These are phyloP conservation scores for Agelaius phoeniceus DNA, from an alignment of 2,113 vertebrate genomes.

Conservation along the genomic window DNA sequence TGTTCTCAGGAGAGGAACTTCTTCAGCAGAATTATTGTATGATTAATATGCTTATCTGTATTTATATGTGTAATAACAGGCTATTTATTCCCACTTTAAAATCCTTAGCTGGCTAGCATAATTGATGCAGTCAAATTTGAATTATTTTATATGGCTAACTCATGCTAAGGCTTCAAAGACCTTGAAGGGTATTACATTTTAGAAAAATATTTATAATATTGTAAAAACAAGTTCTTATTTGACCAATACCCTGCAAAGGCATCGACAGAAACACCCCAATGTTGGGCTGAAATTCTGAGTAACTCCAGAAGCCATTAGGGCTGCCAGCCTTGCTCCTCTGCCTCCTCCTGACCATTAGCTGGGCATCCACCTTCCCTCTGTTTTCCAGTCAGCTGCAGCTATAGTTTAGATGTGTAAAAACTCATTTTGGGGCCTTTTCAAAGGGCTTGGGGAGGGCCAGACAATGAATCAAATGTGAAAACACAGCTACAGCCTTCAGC, in stretches of 20 bases:
- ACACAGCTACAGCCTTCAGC: neutral
- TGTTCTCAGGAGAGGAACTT: neutral
- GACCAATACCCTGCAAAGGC: neutral
- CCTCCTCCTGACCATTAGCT: neutral
- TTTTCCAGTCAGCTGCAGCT: neutral
- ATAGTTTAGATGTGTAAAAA: neutral
- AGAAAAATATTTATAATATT: neutral
- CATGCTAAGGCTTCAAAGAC: neutral
- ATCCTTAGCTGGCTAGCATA: neutral
- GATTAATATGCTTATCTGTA: neutral
- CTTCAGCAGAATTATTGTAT: neutral
- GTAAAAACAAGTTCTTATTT: neutral
- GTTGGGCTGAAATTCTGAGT: neutral
- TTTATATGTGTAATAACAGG: neutral
- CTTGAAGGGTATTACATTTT: neutral
- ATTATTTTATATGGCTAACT: neutral
- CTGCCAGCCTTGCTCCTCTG: neutral
- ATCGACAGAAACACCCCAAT: neutral
- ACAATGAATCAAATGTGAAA: neutral
- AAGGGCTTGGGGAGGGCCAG: neutral
- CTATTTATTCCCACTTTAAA: neutral
- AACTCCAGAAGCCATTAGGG: neutral
- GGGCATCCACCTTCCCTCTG: neutral
- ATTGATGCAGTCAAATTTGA: neutral
- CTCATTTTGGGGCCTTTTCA: neutral